phyloP scores from a whole-genome alignment of 1,140 invertebrate genomes.

The Bombus cullumanus region DNA sequence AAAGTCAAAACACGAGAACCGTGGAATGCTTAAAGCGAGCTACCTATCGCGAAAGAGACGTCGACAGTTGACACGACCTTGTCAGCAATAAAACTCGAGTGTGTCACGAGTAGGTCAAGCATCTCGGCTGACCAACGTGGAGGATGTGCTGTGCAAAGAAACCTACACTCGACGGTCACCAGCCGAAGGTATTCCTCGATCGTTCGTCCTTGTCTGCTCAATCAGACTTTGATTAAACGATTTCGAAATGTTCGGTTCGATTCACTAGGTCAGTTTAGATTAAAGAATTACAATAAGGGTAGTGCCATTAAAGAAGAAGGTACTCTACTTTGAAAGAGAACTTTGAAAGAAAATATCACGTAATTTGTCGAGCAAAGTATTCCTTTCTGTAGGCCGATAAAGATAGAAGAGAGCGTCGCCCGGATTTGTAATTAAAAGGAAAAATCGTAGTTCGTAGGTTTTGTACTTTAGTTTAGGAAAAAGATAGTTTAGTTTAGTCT shows the following conservation, averaged over 20 bases:
- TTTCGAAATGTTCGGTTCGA: not conserved
- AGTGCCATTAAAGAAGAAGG: not conserved
- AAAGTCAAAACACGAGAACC: not conserved
- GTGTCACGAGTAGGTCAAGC: conserved; percentile 47
- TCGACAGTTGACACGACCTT: conserved; percentile 41
- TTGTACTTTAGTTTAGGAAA: too few species aligned
- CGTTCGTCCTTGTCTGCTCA: not conserved
- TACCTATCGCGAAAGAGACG: conserved; percentile 19
- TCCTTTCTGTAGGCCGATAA: too few species aligned
- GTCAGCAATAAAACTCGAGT: conserved; percentile 41
- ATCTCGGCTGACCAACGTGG: conserved; percentile 32
- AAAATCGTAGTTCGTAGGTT: too few species aligned
- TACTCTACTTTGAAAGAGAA: not conserved
- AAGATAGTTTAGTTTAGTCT: too few species aligned
- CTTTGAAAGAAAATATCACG: not conserved
- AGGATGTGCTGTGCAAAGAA: not conserved
- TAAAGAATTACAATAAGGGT: not conserved
- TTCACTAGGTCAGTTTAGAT: too few species aligned
- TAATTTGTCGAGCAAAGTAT: too few species aligned
- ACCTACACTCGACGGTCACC: not conserved
- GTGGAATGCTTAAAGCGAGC: not conserved
- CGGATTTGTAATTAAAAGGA: too few species aligned
- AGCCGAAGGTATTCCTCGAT: not conserved
- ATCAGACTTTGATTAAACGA: not conserved
- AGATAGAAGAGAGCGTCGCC: too few species aligned